Evolutionary conservation across 2,113 vertebrate genomes (phyloP).

Genomic region (Girardinichthys multiradiatus): DNA sequence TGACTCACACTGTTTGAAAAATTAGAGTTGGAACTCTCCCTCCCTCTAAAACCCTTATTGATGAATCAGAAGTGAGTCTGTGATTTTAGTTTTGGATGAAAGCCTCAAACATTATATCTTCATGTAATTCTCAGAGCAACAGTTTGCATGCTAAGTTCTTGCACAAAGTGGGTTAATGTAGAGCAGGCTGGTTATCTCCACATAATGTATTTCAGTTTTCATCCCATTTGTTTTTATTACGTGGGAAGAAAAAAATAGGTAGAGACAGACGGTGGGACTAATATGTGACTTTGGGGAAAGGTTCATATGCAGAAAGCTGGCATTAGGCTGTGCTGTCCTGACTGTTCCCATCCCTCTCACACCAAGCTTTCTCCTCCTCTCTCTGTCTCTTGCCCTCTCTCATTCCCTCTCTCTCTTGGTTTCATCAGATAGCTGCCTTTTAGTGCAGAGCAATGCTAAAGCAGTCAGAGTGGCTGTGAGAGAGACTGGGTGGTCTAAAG

Average conservation of each 20-base stretch:
- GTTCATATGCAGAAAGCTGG: slow-evolving; percentile 46
- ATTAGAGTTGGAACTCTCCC: slow-evolving; percentile 48
- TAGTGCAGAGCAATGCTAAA: slow-evolving; percentile 71
- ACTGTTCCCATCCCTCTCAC: slow-evolving; percentile 9
- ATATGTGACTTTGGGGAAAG: slow-evolving; percentile 28
- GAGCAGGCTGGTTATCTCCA: slow-evolving; percentile 15
- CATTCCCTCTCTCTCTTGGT: slow-evolving; percentile 25
- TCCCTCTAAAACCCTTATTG: slow-evolving; percentile 46
- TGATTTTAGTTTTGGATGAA: slow-evolving; percentile 20
- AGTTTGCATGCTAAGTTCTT: slow-evolving; percentile 14
- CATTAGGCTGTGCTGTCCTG: slow-evolving; percentile 43
- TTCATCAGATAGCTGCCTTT: slow-evolving; percentile 73
- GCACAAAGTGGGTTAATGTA: slow-evolving; percentile 22
- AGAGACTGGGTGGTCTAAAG: slow-evolving; percentile 59
- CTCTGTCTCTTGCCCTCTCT: slow-evolving; percentile 30
- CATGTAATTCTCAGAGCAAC: slow-evolving; percentile 2
- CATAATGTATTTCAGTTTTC: slow-evolving; percentile 12
- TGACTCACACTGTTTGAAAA: slow-evolving; percentile 63
- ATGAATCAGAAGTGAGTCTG: slow-evolving; percentile 42
- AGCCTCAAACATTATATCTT: slow-evolving; percentile 12
- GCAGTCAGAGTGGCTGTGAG: slow-evolving; percentile 58
- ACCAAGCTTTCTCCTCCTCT: slow-evolving; percentile 20
- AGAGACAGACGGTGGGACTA: slow-evolving; percentile 26
- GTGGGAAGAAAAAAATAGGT: slow-evolving; percentile 3
- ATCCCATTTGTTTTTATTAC: slow-evolving; percentile 19